Evolutionary conservation across 2,888 invertebrate genomes (phyloP).

Genomic region (Philhelius pedissequus): DNA sequence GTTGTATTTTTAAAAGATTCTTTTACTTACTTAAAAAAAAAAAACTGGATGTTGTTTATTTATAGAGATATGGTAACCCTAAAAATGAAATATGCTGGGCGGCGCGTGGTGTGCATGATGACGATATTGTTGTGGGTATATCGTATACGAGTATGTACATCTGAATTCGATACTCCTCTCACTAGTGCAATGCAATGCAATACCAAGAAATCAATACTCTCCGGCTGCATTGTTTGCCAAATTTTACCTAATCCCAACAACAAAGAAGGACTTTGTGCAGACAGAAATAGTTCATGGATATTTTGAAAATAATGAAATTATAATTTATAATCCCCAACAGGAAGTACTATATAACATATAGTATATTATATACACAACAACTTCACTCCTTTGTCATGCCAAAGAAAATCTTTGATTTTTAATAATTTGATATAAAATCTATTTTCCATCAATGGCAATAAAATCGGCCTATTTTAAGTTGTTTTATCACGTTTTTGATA

Average conservation of each 20-base stretch:
- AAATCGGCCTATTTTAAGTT: background rate
- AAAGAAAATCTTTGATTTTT: background rate
- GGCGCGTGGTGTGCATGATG: background rate
- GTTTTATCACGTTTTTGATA: conserved; percentile 41
- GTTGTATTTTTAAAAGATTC: too few relatives aligned
- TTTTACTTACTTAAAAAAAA: too few relatives aligned
- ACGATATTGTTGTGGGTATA: background rate
- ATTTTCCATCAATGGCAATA: background rate
- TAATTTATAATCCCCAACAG: conserved; percentile 1
- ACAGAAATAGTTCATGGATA: conserved; percentile 40
- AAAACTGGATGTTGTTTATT: too few relatives aligned
- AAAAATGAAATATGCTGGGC: background rate
- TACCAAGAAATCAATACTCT: conserved; percentile 36
- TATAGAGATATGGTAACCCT: background rate
- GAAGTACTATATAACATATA: too few relatives aligned
- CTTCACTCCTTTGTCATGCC: background rate
- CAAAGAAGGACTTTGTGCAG: background rate
- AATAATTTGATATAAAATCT: conserved; percentile 11
- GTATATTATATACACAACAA: background rate
- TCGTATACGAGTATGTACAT: background rate
- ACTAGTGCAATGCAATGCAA: conserved; percentile 3
- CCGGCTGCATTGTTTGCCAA: conserved; percentile 53
- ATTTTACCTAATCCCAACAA: conserved; percentile 11
- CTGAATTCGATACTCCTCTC: conserved; percentile 3
- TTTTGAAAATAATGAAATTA: conserved; percentile 1